Conservation (phyloP, 2,888 invertebrate genomes). For the Cheilosia urbana region DNA sequence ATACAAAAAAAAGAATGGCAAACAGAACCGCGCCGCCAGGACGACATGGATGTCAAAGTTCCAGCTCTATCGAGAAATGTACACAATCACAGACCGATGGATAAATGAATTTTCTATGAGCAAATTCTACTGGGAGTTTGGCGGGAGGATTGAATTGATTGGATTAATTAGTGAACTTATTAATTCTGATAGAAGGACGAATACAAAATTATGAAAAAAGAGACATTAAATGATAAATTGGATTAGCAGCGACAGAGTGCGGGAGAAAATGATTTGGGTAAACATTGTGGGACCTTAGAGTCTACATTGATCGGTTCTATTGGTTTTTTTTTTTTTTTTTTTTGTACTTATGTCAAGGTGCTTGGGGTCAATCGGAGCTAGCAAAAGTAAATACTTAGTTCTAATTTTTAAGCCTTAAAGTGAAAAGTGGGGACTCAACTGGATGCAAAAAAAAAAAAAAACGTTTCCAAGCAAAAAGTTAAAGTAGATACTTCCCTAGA, state of each 20-base stretch:
- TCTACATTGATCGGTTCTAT: conserved; percentile 11
- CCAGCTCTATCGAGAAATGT: not conserved
- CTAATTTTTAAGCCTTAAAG: no score
- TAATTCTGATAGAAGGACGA: conserved; percentile 59
- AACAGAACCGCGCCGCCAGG: conserved; percentile 34
- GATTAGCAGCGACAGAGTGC: conserved; percentile 52
- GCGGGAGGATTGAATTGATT: conserved; percentile 69
- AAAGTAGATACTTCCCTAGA: no score
- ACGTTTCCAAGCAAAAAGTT: fast-evolving
- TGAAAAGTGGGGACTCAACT: no score
- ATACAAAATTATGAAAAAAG: conserved; percentile 8
- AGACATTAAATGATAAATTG: conserved; percentile 61
- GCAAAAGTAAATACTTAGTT: no score
- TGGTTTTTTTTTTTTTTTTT: no score
- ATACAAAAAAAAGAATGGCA: conserved; percentile 35
- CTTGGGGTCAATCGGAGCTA: no score
- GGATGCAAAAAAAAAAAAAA: no score
- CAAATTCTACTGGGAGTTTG: conserved; percentile 49
- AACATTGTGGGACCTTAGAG: conserved; percentile 39
- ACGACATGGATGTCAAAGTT: conserved; percentile 37
- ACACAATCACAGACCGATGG: conserved; percentile 33
- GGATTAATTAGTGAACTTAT: conserved; percentile 75
- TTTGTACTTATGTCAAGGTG: no score
- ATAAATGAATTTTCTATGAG: conserved; percentile 73
- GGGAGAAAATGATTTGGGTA: conserved; percentile 48